phyloP scores from a whole-genome alignment of 2,888 invertebrate genomes.

The Papilio gigon region DNA sequence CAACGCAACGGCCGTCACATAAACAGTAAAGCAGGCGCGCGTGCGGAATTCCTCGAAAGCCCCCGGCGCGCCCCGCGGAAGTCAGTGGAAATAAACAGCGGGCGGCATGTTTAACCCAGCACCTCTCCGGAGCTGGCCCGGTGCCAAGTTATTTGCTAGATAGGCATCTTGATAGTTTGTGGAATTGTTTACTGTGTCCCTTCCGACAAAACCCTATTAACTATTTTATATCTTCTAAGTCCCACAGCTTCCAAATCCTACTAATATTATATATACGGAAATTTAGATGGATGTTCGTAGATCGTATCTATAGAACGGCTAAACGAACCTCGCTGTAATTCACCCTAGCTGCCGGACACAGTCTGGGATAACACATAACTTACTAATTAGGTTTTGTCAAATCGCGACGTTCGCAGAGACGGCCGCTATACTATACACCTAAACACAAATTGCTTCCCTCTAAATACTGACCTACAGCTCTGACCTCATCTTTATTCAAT shows the following conservation, averaged over 20 bases:
- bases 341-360: too few relatives aligned
- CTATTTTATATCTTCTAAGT: neutral
- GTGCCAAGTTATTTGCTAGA: slow-evolving; percentile 17
- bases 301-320: too few relatives aligned
- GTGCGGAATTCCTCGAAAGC: slow-evolving; percentile 7
- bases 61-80: neutral
- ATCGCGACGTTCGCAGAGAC: too few relatives aligned
- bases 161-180: slow-evolving; percentile 15
- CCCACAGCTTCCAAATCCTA: neutral
- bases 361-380: too few relatives aligned
- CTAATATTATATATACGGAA: too few relatives aligned
- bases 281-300: too few relatives aligned
- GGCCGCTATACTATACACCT: neutral
- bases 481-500: neutral
- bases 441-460: neutral
- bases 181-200: slow-evolving; percentile 17
- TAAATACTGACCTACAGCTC: too few relatives aligned
- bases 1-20: slow-evolving; percentile 3
- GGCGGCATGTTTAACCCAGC: slow-evolving; percentile 4
- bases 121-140: slow-evolving; percentile 13
- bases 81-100: slow-evolving; percentile 19
- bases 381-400: too few relatives aligned
- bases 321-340: too few relatives aligned
- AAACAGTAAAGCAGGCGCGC: slow-evolving; percentile 14
- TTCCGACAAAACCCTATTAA: slow-evolving; percentile 7